Evolutionary conservation across 2,797 vertebrate genomes (phyloP).

Genomic region (Enoplosus armatus): DNA sequence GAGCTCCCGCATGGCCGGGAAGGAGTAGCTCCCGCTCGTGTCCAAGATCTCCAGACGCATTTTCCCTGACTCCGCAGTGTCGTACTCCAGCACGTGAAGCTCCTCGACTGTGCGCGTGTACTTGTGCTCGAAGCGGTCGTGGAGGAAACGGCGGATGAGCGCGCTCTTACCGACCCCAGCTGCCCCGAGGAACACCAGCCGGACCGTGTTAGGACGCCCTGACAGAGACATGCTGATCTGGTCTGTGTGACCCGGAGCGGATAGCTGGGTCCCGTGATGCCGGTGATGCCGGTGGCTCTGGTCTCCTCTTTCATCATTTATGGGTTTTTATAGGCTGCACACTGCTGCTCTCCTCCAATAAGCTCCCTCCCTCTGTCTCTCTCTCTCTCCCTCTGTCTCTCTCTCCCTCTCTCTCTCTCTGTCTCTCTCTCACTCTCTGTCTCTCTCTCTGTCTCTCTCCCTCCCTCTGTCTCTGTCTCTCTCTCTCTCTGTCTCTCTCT

Average conservation of each 20-base stretch:
- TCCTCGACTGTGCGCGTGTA: constrained; percentile 86
- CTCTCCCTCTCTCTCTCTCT: too few relatives aligned
- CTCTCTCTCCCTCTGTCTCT: too few relatives aligned
- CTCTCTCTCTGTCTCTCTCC: too few relatives aligned
- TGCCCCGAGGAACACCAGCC: constrained; percentile 83
- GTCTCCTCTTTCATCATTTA: rapidly evolving
- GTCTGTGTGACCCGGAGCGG: neutral
- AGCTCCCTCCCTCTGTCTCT: neutral
- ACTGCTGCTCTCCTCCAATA: constrained; percentile 15
- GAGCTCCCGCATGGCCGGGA: constrained; percentile 87
- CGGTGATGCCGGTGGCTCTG: neutral
- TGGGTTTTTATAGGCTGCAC: constrained; percentile 29
- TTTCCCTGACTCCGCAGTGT: constrained; percentile 45
- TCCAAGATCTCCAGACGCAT: constrained; percentile 83
- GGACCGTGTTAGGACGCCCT: constrained; percentile 47
- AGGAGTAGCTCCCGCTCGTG: constrained; percentile 86
- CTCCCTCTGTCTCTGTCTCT: too few relatives aligned
- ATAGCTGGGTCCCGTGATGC: too few relatives aligned
- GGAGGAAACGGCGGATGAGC: constrained; percentile 83
- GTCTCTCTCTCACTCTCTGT: too few relatives aligned
- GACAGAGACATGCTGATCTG: constrained; percentile 35
- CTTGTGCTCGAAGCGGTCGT: constrained; percentile 77
- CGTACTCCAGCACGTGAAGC: constrained; percentile 79
- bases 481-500: too few relatives aligned
- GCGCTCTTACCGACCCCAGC: constrained; percentile 84